Conservation (phyloP, 2,113 vertebrate genomes). For the Lamprologus tigripictilis region DNA sequence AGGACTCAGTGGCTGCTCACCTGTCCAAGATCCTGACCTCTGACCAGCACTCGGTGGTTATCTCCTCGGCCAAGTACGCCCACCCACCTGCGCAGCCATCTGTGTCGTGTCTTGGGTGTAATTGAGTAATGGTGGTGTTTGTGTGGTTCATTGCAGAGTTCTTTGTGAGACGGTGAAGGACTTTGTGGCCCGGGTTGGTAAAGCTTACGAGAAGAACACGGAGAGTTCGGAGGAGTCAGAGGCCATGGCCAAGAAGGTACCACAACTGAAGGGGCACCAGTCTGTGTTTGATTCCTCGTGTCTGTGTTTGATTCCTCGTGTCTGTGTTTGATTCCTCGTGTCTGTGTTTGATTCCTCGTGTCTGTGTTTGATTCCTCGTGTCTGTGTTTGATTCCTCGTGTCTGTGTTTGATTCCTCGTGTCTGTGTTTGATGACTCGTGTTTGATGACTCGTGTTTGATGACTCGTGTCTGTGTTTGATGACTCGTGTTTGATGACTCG, state of each 20-base stretch:
- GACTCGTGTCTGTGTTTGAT: accelerated
- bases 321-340: neutral
- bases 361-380: accelerated
- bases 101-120: neutral
- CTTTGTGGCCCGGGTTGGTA: slow-evolving; percentile 93
- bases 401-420: accelerated
- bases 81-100: neutral
- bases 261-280: neutral
- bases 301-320: accelerated
- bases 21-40: slow-evolving; percentile 95
- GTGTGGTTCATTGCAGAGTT: slow-evolving; percentile 72
- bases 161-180: slow-evolving; percentile 98
- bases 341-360: accelerated
- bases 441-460: neutral
- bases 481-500: neutral
- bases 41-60: slow-evolving; percentile 96
- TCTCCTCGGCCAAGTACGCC: slow-evolving; percentile 91
- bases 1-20: slow-evolving; percentile 94
- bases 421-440: no score
- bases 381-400: accelerated
- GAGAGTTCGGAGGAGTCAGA: slow-evolving; percentile 90
- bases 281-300: neutral
- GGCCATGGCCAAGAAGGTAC: slow-evolving; percentile 93
- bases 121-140: neutral
- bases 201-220: slow-evolving; percentile 88